phyloP scores from a whole-genome alignment of 2,113 vertebrate species.

The Grantiella picta region DNA sequence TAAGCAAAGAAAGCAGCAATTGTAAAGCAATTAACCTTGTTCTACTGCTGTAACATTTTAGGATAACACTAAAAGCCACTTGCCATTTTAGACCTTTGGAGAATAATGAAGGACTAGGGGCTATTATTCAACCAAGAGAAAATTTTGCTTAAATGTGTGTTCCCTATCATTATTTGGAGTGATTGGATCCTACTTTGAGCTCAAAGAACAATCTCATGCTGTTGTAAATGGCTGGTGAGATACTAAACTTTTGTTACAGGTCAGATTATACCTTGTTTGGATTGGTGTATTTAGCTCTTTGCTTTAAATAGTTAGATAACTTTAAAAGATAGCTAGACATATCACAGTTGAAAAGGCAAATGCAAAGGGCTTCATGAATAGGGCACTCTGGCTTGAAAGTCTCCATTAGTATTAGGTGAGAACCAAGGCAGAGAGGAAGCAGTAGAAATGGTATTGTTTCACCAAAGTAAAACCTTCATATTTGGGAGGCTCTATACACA shows the following conservation, averaged over 20 bases:
- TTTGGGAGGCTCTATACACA: background rate
- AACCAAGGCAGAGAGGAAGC: background rate
- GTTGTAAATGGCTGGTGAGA: background rate
- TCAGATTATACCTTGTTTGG: background rate
- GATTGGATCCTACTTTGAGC: background rate
- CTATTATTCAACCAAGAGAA: background rate
- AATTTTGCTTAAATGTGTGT: background rate
- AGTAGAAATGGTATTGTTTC: background rate
- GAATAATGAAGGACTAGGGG: background rate
- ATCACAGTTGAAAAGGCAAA: background rate
- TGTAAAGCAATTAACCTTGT: constrained; percentile 18
- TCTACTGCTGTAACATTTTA: background rate
- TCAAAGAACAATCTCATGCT: background rate
- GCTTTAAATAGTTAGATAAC: background rate
- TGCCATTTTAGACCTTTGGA: background rate
- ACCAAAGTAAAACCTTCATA: background rate
- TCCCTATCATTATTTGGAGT: background rate
- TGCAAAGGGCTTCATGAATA: background rate
- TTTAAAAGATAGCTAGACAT: background rate
- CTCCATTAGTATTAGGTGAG: background rate
- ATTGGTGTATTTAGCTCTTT: background rate
- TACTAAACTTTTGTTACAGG: background rate
- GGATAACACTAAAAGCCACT: background rate
- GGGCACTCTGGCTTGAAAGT: background rate
- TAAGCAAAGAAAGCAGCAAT: background rate